Conservation (phyloP, 2,888 invertebrate genomes). For the Cantharis flavilabris region DNA sequence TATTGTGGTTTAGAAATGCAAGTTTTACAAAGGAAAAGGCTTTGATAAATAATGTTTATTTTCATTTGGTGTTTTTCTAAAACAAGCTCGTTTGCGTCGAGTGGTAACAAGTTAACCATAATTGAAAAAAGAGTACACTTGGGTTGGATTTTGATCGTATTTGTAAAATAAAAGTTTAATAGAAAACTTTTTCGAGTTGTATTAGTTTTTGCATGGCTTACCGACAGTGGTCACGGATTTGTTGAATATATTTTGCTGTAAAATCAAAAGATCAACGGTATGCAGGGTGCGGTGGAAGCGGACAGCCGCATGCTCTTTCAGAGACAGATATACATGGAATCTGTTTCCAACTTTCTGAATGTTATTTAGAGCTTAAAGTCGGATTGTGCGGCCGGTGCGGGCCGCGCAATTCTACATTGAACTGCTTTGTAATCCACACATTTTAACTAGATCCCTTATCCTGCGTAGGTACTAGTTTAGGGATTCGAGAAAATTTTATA, state of each 20-base stretch:
- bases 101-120: background rate
- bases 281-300: slow-evolving; percentile 35
- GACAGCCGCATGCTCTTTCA: slow-evolving; percentile 28
- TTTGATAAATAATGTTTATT: background rate
- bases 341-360: slow-evolving; percentile 37
- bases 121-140: background rate
- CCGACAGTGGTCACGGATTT: slow-evolving; percentile 29
- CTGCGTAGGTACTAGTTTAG: slow-evolving; percentile 17
- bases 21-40: background rate
- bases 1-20: background rate
- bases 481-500: slow-evolving; percentile 20
- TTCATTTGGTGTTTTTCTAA: background rate
- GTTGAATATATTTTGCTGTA: slow-evolving; percentile 31
- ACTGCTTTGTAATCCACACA: slow-evolving; percentile 34
- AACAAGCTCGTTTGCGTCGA: background rate
- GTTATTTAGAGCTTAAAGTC: slow-evolving; percentile 40
- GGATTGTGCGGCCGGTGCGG: slow-evolving; percentile 34
- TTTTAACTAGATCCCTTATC: slow-evolving; percentile 17
- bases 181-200: slow-evolving; percentile 35
- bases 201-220: slow-evolving; percentile 30
- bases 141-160: background rate
- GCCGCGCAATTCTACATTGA: slow-evolving; percentile 28
- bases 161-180: slow-evolving; percentile 38
- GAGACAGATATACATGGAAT: slow-evolving; percentile 32
- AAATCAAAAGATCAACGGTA: slow-evolving; percentile 37